phyloP scores from a whole-genome alignment of 2,113 vertebrate species.

The Theristicus caerulescens region DNA sequence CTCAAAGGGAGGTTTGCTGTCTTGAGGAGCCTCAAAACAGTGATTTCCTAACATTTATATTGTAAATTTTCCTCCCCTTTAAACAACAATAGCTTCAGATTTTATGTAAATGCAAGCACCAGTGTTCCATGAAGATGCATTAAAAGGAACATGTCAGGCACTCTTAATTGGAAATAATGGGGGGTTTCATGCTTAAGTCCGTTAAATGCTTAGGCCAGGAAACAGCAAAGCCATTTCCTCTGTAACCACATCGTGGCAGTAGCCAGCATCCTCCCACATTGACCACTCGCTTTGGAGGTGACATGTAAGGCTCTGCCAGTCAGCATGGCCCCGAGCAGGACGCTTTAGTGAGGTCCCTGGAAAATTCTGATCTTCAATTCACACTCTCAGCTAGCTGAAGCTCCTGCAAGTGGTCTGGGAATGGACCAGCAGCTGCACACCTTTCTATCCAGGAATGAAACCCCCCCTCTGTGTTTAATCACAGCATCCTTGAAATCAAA shows the following conservation, averaged over 20 bases:
- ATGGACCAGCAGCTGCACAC: neutral
- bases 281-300: neutral
- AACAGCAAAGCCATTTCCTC: neutral
- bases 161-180: neutral
- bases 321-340: neutral
- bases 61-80: neutral
- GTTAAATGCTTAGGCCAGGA: neutral
- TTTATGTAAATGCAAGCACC: neutral
- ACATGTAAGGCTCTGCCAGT: neutral
- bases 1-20: neutral
- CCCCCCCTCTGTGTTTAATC: neutral
- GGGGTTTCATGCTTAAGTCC: neutral
- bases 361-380: neutral
- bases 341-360: neutral
- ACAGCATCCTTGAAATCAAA: neutral
- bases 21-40: neutral
- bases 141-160: neutral
- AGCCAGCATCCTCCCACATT: neutral
- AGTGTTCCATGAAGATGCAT: neutral
- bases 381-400: neutral
- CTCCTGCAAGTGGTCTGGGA: neutral
- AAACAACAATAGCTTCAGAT: neutral
- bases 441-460: neutral
- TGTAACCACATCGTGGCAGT: neutral
- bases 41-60: neutral